Evolutionary conservation across 2,113 vertebrate species (phyloP).

Genomic region (Scartelaos histophorus): DNA sequence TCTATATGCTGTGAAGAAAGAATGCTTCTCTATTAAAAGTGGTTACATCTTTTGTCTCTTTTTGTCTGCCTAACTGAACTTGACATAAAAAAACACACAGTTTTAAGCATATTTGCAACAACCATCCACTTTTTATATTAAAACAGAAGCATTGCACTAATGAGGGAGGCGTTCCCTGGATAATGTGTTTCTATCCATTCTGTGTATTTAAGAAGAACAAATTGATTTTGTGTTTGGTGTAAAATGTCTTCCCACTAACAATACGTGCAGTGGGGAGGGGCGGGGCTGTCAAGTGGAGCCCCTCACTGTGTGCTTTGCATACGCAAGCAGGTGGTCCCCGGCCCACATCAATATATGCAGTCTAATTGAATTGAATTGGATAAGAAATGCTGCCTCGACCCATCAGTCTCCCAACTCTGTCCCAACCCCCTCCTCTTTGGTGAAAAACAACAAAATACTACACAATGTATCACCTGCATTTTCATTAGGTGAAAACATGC

Average conservation of each 20-base stretch:
- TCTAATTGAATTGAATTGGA: slow-evolving; percentile 67
- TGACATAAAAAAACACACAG: no score
- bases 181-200: background rate
- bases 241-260: slow-evolving; percentile 33
- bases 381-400: slow-evolving; percentile 49
- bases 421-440: slow-evolving; percentile 16
- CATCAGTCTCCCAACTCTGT: slow-evolving; percentile 40
- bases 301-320: slow-evolving; percentile 66
- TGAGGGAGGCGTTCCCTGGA: background rate
- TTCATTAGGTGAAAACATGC: slow-evolving; percentile 9
- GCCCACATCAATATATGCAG: slow-evolving; percentile 56
- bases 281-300: slow-evolving; percentile 44
- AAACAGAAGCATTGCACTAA: background rate
- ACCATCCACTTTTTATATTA: no score
- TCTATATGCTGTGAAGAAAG: background rate
- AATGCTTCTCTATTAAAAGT: background rate
- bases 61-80: background rate
- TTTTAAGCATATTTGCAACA: no score
- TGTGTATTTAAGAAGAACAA: background rate
- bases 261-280: slow-evolving; percentile 32
- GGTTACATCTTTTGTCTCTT: background rate
- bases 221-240: slow-evolving; percentile 9
- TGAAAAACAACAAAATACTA: slow-evolving; percentile 5
- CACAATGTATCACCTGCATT: slow-evolving; percentile 16
- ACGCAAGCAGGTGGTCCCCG: slow-evolving; percentile 56